Percentiles rank a stretch among this genome's conserved stretches.
Conservation (phyloP, 23 tunicate species). For the Styela clava region DNA sequence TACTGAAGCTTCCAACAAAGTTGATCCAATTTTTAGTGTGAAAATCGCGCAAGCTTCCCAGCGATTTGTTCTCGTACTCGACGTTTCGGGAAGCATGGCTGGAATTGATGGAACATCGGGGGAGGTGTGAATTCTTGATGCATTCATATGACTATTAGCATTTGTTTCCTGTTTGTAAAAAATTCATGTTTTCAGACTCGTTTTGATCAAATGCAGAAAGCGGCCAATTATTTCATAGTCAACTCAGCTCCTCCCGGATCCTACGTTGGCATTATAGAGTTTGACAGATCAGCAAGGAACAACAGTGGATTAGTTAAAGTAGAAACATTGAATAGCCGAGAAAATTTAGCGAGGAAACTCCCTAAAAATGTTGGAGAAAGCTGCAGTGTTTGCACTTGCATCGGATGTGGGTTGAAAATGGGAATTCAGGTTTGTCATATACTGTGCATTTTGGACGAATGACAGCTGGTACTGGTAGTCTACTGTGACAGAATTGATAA, state of each 20-base stretch:
- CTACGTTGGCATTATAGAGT: conserved; percentile 41
- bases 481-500: not conserved
- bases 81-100: conserved; percentile 68
- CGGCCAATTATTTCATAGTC: conserved; percentile 14
- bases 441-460: not conserved
- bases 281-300: conserved; percentile 20
- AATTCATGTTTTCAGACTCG: not conserved
- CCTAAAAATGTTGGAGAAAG: conserved; percentile 26
- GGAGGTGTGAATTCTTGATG: not conserved
- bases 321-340: conserved; percentile 7
- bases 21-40: conserved; percentile 35
- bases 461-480: not conserved
- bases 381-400: conserved; percentile 28
- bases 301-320: not conserved
- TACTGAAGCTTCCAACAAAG: not conserved
- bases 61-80: conserved; percentile 57
- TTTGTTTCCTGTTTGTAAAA: not conserved
- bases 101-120: conserved; percentile 4
- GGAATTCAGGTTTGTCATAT: conserved; percentile 28
- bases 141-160: not conserved
- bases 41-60: not conserved
- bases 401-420: conserved; percentile 40
- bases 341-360: not conserved
- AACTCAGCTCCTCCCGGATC: conserved; percentile 16
- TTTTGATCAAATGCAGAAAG: not conserved